A percentile compares a stretch with the other conserved stretches of the same genome.
Conservation (phyloP, 2,113 vertebrate genomes). For the Misgurnus mizolepis region DNA sequence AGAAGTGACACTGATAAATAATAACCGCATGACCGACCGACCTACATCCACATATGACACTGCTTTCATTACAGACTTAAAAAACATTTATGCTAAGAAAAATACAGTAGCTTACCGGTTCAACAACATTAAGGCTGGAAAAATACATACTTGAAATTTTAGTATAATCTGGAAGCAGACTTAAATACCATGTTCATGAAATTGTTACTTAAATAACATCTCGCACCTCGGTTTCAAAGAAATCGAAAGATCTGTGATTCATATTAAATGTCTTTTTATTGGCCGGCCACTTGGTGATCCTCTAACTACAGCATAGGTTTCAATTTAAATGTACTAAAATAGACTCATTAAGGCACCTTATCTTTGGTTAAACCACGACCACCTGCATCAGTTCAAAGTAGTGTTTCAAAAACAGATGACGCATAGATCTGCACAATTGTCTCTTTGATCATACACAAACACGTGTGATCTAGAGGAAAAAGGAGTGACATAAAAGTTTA, state of each 20-base stretch:
- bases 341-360: conserved; percentile 28
- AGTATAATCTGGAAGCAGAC: neutral
- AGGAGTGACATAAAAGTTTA: conserved; percentile 26
- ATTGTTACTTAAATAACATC: conserved; percentile 33
- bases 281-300: conserved; percentile 11
- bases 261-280: conserved; percentile 11
- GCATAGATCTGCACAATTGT: conserved; percentile 3
- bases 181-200: neutral
- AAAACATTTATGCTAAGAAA: conserved; percentile 24
- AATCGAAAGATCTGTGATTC: conserved; percentile 20
- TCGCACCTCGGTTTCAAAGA: conserved; percentile 5
- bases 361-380: conserved; percentile 40
- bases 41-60: conserved; percentile 22
- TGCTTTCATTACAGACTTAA: conserved; percentile 4
- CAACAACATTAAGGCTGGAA: neutral
- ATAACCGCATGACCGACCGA: neutral
- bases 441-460: conserved; percentile 20
- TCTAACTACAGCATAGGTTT: conserved; percentile 27
- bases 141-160: conserved; percentile 3
- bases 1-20: conserved; percentile 18
- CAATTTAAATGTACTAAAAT: conserved; percentile 29
- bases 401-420: conserved; percentile 44
- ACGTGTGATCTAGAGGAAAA: neutral
- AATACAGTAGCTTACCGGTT: conserved; percentile 42
- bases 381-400: conserved; percentile 40